Evolutionary conservation across 2,888 invertebrate genomes (phyloP).

Genomic region (Torymus auratus): DNA sequence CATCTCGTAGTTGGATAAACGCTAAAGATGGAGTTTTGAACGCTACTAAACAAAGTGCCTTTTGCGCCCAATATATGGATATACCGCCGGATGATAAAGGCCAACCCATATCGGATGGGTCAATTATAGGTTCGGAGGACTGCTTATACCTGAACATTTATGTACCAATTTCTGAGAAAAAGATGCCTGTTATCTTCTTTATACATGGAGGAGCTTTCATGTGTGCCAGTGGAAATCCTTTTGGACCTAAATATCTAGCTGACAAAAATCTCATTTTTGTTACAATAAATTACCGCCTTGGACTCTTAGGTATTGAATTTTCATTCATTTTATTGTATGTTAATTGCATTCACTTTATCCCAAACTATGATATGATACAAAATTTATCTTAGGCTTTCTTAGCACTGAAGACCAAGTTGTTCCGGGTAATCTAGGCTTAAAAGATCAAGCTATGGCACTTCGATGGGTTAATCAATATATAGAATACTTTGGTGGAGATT

Average conservation of each 20-base stretch:
- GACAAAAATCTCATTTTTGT: conserved; percentile 43
- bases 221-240: conserved; percentile 72
- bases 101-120: conserved; percentile 49
- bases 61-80: conserved; percentile 66
- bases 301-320: conserved; percentile 26
- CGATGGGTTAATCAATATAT: conserved; percentile 85
- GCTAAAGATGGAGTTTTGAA: no score
- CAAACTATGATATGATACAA: no score
- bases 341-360: no score
- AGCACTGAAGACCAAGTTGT: conserved; percentile 84
- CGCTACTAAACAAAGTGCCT: no score
- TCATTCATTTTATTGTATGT: conserved; percentile 64
- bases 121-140: conserved; percentile 66
- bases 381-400: conserved; percentile 79
- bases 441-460: conserved; percentile 85
- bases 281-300: conserved; percentile 41
- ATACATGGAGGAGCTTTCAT: conserved; percentile 72
- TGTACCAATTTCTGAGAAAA: conserved; percentile 60
- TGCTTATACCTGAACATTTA: conserved; percentile 69
- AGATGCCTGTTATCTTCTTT: conserved; percentile 49
- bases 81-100: conserved; percentile 40
- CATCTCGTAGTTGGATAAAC: no score
- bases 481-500: conserved; percentile 84
- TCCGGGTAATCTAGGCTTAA: conserved; percentile 85
- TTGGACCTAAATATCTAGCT: conserved; percentile 62